Conservation (phyloP, 2,888 invertebrate species). For the Lithophane socia region DNA sequence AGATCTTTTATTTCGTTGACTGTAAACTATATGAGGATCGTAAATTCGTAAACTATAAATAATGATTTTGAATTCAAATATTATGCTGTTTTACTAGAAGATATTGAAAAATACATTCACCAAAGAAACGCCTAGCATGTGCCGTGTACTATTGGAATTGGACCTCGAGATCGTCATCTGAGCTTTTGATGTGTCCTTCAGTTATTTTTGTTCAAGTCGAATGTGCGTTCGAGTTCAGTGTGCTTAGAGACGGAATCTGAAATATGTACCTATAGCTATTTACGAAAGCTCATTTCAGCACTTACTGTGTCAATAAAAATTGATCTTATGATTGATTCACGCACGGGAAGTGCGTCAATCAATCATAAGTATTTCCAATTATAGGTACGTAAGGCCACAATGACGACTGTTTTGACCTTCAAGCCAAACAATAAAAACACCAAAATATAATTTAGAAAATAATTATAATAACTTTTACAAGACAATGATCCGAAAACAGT, state of each 20-base stretch:
- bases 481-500: slow-evolving; percentile 17
- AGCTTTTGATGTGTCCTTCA: not conserved
- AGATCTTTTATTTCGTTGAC: no score
- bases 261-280: not conserved
- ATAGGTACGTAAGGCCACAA: not conserved
- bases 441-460: not conserved
- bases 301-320: slow-evolving; percentile 11
- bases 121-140: not conserved
- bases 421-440: slow-evolving; percentile 20
- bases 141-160: no score
- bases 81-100: not conserved
- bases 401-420: slow-evolving; percentile 3
- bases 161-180: no score
- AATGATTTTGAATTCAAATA: not conserved
- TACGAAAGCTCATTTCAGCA: not conserved
- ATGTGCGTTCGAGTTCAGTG: not conserved
- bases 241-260: not conserved
- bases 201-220: not conserved
- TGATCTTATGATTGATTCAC: not conserved
- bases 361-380: not conserved
- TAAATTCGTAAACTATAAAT: not conserved
- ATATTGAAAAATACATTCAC: not conserved
- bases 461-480: not conserved
- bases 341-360: no score
- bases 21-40: no score